Conservation (phyloP, 2,113 vertebrate genomes). For the Gymnocephalus cernua region DNA sequence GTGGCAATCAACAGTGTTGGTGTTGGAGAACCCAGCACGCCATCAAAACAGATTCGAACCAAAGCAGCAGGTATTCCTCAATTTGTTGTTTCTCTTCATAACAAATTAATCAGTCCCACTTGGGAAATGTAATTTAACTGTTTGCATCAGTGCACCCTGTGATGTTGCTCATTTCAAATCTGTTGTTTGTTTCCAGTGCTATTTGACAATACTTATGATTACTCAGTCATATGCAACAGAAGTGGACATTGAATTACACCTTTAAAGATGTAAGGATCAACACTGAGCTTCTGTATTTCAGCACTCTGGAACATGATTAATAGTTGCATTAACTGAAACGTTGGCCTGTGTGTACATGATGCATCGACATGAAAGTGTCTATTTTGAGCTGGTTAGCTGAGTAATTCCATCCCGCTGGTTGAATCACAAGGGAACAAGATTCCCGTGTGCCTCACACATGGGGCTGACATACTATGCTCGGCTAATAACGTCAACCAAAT, state of each 20-base stretch:
- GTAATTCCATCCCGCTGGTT: slow-evolving; percentile 62
- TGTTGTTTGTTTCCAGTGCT: slow-evolving; percentile 30
- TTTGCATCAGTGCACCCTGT: slow-evolving; percentile 44
- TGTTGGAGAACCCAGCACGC: slow-evolving; percentile 82
- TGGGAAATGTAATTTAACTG: slow-evolving; percentile 66
- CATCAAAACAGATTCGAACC: slow-evolving; percentile 79
- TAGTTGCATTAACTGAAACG: slow-evolving; percentile 33
- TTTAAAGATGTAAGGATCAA: slow-evolving; percentile 32
- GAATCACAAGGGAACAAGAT: slow-evolving; percentile 52
- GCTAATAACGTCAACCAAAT: slow-evolving; percentile 31
- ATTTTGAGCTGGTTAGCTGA: slow-evolving; percentile 54
- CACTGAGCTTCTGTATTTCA: slow-evolving; percentile 20
- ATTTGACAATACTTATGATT: slow-evolving; percentile 36
- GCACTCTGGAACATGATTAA: slow-evolving; percentile 36
- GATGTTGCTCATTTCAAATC: slow-evolving; percentile 49
- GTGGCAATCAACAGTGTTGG: slow-evolving; percentile 84
- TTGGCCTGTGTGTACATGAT: slow-evolving; percentile 41
- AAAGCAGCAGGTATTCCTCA: slow-evolving; percentile 81
- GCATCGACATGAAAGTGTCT: slow-evolving; percentile 56
- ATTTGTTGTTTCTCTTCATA: slow-evolving; percentile 49
- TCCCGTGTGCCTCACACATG: slow-evolving; percentile 50
- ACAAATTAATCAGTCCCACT: slow-evolving; percentile 54
- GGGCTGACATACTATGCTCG: slow-evolving; percentile 24
- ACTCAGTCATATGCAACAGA: not conserved
- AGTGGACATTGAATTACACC: slow-evolving; percentile 7